These are phyloP conservation scores for Dendrophyllia cribrosa DNA, from an alignment of 64 coral and sea anemone genomes.

Conservation along the genomic window DNA sequence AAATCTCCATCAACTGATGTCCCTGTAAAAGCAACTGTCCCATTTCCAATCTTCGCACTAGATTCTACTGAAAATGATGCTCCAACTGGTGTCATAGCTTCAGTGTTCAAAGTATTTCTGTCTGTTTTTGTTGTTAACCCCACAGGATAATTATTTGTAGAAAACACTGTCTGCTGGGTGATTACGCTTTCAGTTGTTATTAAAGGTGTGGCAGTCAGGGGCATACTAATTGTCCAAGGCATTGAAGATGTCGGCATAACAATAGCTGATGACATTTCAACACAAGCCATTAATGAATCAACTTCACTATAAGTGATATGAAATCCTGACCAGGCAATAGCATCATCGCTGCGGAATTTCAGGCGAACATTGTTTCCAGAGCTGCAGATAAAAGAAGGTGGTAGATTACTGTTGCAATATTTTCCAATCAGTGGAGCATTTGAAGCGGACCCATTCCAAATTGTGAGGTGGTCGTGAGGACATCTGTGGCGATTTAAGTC, in stretches of 20 bases:
- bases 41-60: background rate
- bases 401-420: conserved; percentile 81
- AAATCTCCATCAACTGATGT: conserved; percentile 14
- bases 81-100: background rate
- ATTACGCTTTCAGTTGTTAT: background rate
- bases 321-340: conserved; percentile 79
- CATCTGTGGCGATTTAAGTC: conserved; percentile 66
- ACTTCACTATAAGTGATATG: conserved; percentile 62
- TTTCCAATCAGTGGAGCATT: conserved; percentile 65
- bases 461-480: conserved; percentile 63
- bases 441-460: conserved; percentile 72
- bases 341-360: conserved; percentile 84
- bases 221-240: background rate
- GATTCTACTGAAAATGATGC: background rate
- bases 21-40: background rate
- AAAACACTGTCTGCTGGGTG: conserved; percentile 8
- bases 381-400: conserved; percentile 79
- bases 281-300: conserved; percentile 53
- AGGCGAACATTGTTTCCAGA: conserved; percentile 57
- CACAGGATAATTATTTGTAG: background rate
- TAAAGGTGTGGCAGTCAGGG: conserved; percentile 6
- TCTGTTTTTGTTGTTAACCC: background rate
- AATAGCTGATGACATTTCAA: conserved; percentile 48
- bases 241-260: conserved; percentile 42
- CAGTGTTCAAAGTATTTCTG: background rate